phyloP scores from a whole-genome alignment of 23 tunicate species.

The Clavelina lepadiformis region DNA sequence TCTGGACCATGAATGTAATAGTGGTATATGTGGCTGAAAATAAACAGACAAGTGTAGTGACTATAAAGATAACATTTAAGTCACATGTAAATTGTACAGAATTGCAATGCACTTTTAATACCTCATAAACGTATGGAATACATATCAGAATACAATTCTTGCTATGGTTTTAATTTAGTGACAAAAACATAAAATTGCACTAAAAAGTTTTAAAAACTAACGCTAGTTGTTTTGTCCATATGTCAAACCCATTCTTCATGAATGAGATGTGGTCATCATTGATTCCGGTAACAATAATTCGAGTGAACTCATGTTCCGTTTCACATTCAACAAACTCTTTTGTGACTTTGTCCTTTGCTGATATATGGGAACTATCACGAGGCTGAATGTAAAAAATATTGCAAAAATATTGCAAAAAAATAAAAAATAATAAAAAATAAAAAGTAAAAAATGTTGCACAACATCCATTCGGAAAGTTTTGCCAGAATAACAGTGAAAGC shows the following conservation, averaged over 20 bases:
- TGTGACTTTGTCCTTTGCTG: slow-evolving; percentile 40
- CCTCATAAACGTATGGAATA: too few species aligned
- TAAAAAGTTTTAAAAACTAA: slow-evolving; percentile 17
- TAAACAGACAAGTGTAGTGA: not conserved
- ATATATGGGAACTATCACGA: slow-evolving; percentile 57
- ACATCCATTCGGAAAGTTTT: not conserved
- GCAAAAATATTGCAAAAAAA: not conserved
- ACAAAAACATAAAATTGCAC: not conserved
- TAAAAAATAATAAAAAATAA: not conserved
- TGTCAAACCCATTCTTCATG: slow-evolving; percentile 61
- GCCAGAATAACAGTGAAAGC: not conserved
- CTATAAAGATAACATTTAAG: too few species aligned
- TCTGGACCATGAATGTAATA: slow-evolving; percentile 95
- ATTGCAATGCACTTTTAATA: too few species aligned
- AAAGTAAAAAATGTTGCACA: not conserved
- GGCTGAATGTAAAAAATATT: slow-evolving; percentile 33
- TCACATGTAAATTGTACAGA: too few species aligned
- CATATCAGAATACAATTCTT: too few species aligned
- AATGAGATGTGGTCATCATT: slow-evolving; percentile 44
- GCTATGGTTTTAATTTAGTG: too few species aligned
- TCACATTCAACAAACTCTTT: slow-evolving; percentile 41
- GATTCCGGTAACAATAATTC: slow-evolving; percentile 56
- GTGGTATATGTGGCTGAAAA: slow-evolving; percentile 74
- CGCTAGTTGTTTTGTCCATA: slow-evolving; percentile 83
- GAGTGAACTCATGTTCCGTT: slow-evolving; percentile 49